phyloP scores from a whole-genome alignment of 2,888 invertebrate species.

The Tetranychus piercei region DNA sequence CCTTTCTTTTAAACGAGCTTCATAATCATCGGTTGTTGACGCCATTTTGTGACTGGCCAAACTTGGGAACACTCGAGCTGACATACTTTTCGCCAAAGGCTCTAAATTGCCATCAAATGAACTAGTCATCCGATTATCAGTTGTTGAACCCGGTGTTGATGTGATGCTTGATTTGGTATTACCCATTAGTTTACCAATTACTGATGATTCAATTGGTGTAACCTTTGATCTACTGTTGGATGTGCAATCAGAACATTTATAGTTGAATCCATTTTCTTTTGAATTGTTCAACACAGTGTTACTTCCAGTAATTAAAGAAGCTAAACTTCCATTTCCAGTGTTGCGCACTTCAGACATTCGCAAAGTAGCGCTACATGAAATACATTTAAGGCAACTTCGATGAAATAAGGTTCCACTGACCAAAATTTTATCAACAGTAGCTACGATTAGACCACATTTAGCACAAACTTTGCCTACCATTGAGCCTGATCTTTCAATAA shows the following conservation, averaged over 20 bases:
- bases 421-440: conserved; percentile 10
- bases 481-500: background rate
- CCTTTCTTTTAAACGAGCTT: conserved; percentile 13
- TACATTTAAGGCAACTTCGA: conserved; percentile 13
- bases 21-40: conserved; percentile 6
- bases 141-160: background rate
- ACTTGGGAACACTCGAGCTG: background rate
- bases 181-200: background rate
- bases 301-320: background rate
- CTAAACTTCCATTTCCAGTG: background rate
- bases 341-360: conserved; percentile 5
- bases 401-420: conserved; percentile 11
- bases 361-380: conserved; percentile 2
- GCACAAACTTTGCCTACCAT: conserved; percentile 4
- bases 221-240: background rate
- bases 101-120: conserved; percentile 4
- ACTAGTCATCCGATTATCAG: conserved; percentile 6
- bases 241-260: conserved; percentile 4
- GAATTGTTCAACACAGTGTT: background rate
- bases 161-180: background rate
- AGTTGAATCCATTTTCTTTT: background rate
- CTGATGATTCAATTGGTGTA: background rate
- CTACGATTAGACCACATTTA: conserved; percentile 4
- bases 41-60: background rate
- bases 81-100: background rate